Base-by-base conservation (phyloP, 2,797 vertebrate genomes). In the Thripadectes ignobilis region DNA sequence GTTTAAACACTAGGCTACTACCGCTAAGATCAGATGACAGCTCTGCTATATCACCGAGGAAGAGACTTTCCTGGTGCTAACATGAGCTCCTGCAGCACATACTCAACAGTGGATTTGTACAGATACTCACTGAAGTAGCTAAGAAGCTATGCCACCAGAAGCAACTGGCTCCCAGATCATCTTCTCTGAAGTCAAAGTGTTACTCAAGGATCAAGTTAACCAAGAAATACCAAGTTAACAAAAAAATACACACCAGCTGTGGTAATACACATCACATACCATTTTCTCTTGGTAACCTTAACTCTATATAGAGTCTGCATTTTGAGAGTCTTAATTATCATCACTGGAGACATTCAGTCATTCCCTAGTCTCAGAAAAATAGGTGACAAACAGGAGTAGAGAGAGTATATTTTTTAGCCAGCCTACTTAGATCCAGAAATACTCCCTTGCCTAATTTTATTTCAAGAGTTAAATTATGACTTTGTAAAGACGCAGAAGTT, bases 31-130 rank as follows among this genome's bases (percentile, higher is more conserved):
- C 54, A 78, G 62, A 59, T 24, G 39, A n/a, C 18, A 86, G 14
- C 36, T 78, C 38, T 61, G 34, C 27, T 67, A 46, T 13, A 78
- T 76, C 49, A 85, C 21, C 36, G 74, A 85, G 36, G 22, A 79
- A 79, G 48, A 71, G 36, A 75, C 27, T 78, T 72, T 24, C 39
- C 36, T 32, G 39, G 39, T 2, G 7, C 29, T 51, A 51, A 34
- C 26, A 38, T 4, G 39, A 89, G 27, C 30, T 78, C 41, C n/a
- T 36, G 41, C 54, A 75, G 43, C n/a, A 38, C 5, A 30, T 6
- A 39, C 10, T 43, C 49, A 34, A 11, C 3, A 3, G 29, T 0
- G 0, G 10, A 46, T 38, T 27, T 65, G 32, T 26, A 54, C 29
- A 85, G 48, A 63, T 15, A 55, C 6, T 34, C 58, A 78, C 12